Evolutionary conservation across 2,113 vertebrate genomes (phyloP).

Genomic region (Hystrix cristata): DNA sequence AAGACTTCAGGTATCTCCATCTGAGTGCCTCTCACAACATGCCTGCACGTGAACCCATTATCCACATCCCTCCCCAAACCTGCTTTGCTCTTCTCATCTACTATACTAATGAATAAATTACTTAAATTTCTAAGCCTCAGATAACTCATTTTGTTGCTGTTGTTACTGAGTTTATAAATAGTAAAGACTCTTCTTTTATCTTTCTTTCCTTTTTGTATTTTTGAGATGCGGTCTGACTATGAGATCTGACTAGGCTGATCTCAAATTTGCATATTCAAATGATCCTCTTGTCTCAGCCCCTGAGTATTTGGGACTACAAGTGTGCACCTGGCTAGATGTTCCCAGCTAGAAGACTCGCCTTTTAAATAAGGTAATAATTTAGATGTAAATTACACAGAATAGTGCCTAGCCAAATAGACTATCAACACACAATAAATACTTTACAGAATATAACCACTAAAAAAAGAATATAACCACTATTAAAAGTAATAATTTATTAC

Average conservation of each 20-base stretch:
- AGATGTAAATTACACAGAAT: neutral
- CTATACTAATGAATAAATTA: neutral
- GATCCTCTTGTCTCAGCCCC: neutral
- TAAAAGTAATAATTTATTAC: constrained; percentile 11
- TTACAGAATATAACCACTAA: neutral
- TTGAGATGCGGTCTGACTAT: neutral
- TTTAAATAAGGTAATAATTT: constrained; percentile 43
- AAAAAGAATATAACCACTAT: neutral
- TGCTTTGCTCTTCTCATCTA: neutral
- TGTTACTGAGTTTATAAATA: neutral
- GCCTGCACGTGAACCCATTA: neutral
- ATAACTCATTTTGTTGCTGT: neutral
- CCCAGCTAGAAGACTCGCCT: neutral
- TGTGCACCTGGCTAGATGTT: neutral
- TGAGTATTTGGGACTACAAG: neutral
- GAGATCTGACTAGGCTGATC: too few species aligned
- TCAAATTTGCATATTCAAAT: neutral
- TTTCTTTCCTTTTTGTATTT: neutral
- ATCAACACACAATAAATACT: constrained; percentile 6
- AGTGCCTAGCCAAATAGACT: neutral
- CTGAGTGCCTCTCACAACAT: neutral
- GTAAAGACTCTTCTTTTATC: neutral
- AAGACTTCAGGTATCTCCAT: neutral
- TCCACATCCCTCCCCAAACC: neutral
- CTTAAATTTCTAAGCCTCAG: neutral